Conservation (phyloP, 1,140 invertebrate genomes). For the Musca domestica region DNA sequence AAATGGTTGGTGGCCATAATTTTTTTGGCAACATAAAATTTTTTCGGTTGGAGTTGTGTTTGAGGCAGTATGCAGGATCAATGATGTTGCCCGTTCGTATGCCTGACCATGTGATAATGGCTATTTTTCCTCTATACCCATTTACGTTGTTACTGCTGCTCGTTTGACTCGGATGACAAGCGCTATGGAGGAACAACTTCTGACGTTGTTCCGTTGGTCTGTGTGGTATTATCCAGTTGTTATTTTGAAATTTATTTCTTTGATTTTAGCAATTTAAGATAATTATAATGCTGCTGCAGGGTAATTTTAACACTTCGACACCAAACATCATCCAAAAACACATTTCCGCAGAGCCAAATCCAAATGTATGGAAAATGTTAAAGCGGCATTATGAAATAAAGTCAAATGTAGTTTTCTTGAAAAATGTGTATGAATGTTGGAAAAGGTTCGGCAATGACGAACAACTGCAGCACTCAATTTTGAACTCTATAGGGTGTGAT, state of each 20-base stretch:
- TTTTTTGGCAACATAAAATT: slow-evolving; percentile 18
- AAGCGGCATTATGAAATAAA: slow-evolving; percentile 10
- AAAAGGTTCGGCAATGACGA: no score
- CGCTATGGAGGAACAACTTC: not conserved
- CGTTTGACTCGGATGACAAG: no score
- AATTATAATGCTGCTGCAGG: slow-evolving; percentile 54
- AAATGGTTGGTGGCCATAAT: not conserved
- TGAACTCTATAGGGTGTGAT: no score
- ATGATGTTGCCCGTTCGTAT: no score
- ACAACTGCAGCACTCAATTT: no score
- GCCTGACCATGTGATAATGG: not conserved
- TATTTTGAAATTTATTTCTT: slow-evolving; percentile 44
- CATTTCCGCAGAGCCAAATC: slow-evolving; percentile 45
- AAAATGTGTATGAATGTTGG: no score
- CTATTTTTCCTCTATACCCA: not conserved
- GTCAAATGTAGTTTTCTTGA: not conserved
- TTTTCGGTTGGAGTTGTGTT: not conserved
- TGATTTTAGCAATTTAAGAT: slow-evolving; percentile 54
- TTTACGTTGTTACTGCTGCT: not conserved
- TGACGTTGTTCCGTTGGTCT: not conserved
- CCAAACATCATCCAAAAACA: slow-evolving; percentile 33
- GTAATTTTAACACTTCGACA: slow-evolving; percentile 55
- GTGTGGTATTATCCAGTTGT: slow-evolving; percentile 7
- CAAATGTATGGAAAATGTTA: no score
- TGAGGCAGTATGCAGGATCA: no score